Conservation (phyloP, 2,113 vertebrate species). For the Hoplias malabaricus region DNA sequence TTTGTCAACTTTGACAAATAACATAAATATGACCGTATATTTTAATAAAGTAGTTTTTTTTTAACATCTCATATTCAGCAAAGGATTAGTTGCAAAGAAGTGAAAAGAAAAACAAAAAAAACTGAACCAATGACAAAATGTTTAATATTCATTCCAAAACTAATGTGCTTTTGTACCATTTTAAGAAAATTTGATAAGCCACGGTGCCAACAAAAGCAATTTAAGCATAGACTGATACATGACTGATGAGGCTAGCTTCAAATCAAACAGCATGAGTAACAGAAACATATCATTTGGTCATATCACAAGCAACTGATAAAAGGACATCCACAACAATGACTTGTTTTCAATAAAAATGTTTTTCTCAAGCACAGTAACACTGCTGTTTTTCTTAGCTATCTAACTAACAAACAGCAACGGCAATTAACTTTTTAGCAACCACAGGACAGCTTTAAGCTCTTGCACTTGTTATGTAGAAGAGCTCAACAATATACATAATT, state of each 20-base stretch:
- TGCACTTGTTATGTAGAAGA: not conserved
- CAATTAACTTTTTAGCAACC: not conserved
- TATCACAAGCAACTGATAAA: not conserved
- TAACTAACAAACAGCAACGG: not conserved
- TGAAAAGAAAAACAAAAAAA: not conserved
- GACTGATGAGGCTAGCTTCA: slow-evolving; percentile 38
- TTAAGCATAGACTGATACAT: slow-evolving; percentile 41
- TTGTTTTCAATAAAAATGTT: not conserved
- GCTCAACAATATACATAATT: not conserved
- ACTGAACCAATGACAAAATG: not conserved
- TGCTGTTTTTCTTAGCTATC: not conserved
- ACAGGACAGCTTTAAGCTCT: not conserved
- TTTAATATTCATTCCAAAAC: slow-evolving; percentile 8
- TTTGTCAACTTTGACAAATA: too few species aligned
- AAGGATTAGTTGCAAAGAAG: too few species aligned
- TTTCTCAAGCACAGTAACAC: not conserved
- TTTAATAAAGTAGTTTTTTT: too few species aligned
- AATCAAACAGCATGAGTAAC: slow-evolving; percentile 11
- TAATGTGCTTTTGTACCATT: slow-evolving; percentile 27
- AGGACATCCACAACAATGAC: slow-evolving; percentile 2
- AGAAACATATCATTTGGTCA: not conserved
- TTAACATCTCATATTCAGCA: too few species aligned
- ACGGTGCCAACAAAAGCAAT: slow-evolving; percentile 28
- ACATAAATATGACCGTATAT: too few species aligned
- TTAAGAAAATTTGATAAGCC: slow-evolving; percentile 27